Evolutionary conservation across 2,113 vertebrate species (phyloP).

Genomic region (Notechis scutatus): DNA sequence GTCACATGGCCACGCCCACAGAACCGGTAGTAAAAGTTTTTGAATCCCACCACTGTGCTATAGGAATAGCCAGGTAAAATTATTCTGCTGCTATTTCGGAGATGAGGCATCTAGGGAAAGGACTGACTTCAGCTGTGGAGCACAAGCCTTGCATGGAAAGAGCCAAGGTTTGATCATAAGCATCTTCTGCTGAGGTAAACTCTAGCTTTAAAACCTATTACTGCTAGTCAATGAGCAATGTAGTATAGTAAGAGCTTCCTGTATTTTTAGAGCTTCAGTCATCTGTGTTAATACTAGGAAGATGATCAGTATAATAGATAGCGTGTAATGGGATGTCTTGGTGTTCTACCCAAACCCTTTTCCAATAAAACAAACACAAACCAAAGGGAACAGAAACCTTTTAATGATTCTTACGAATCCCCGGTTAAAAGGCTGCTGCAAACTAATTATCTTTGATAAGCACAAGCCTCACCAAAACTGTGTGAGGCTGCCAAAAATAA

Average conservation of each 20-base stretch:
- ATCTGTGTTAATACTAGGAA: background rate
- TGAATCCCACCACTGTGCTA: too few relatives aligned
- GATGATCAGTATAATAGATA: background rate
- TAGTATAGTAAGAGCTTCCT: background rate
- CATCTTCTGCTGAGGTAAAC: background rate
- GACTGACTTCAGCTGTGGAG: background rate
- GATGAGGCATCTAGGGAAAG: background rate
- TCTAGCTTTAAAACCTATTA: background rate
- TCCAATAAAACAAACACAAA: too few relatives aligned
- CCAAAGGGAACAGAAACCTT: too few relatives aligned
- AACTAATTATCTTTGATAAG: too few relatives aligned
- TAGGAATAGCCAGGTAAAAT: background rate
- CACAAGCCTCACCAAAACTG: too few relatives aligned
- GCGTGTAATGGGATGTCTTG: background rate
- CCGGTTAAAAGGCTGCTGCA: too few relatives aligned
- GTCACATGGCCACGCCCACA: too few relatives aligned
- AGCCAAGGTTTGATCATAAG: background rate
- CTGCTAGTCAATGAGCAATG: background rate
- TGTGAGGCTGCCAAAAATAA: too few relatives aligned
- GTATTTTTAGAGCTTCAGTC: background rate
- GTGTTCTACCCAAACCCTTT: too few relatives aligned
- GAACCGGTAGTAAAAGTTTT: too few relatives aligned
- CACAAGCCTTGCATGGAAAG: background rate
- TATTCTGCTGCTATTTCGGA: background rate
- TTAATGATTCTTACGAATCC: too few relatives aligned